These are phyloP conservation scores for Scortum barcoo DNA, from an alignment of 2,113 vertebrate genomes.

Conservation along the genomic window DNA sequence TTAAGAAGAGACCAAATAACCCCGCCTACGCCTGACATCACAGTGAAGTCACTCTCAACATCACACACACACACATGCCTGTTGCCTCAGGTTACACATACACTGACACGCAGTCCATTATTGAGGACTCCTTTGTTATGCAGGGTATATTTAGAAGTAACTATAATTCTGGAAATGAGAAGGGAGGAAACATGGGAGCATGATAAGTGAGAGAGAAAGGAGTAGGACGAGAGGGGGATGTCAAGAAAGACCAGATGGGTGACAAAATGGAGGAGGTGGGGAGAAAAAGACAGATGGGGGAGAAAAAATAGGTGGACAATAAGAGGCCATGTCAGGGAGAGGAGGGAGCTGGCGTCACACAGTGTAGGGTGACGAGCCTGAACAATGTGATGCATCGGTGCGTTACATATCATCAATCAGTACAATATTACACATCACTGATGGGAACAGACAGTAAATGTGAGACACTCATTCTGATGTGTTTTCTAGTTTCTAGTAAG, in stretches of 20 bases:
- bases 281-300: not conserved
- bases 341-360: slow-evolving; percentile 21
- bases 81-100: slow-evolving; percentile 74
- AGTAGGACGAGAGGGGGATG: not conserved
- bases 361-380: slow-evolving; percentile 20
- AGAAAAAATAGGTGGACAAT: not conserved
- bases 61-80: slow-evolving; percentile 23
- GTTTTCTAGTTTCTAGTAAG: not conserved
- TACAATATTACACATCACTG: slow-evolving; percentile 25
- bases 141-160: slow-evolving; percentile 79
- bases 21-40: slow-evolving; percentile 60
- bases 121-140: slow-evolving; percentile 71
- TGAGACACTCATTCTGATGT: not conserved
- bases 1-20: slow-evolving; percentile 14
- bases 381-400: slow-evolving; percentile 43
- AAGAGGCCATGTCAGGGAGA: not conserved
- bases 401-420: slow-evolving; percentile 14
- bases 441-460: slow-evolving; percentile 26
- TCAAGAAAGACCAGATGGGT: not conserved
- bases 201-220: not conserved
- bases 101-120: slow-evolving; percentile 63
- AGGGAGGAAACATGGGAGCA: not conserved
- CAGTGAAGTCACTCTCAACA: slow-evolving; percentile 49
- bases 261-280: not conserved
- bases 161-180: slow-evolving; percentile 34